Percentiles rank a stretch among this genome's conserved stretches.
These are phyloP conservation scores for Frankliniella intonsa DNA, from an alignment of 2,888 invertebrate species.

Conservation along the genomic window DNA sequence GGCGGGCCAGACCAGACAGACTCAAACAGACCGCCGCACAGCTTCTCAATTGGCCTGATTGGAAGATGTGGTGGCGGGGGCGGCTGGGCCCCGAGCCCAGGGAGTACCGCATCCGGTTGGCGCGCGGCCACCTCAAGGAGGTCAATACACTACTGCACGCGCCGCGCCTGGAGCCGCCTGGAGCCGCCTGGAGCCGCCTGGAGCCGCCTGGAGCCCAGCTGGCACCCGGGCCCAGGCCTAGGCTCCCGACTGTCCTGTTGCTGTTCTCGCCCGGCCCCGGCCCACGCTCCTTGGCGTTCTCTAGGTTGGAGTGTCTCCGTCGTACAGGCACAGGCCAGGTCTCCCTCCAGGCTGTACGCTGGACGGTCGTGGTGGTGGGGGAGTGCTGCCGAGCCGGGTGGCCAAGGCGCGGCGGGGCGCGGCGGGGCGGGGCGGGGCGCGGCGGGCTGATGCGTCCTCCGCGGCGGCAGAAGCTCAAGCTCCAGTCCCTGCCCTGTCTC, in stretches of 20 bases:
- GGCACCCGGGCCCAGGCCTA: no score
- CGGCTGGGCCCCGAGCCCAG: not conserved
- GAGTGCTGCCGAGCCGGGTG: not conserved
- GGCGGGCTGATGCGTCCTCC: not conserved
- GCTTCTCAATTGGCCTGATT: slow-evolving; percentile 17
- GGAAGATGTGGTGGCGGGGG: not conserved
- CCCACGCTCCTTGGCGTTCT: no score
- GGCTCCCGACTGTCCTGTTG: no score
- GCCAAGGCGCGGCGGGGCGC: not conserved
- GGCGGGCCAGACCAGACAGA: not conserved
- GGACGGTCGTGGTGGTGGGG: no score
- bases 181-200: no score
- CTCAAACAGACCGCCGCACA: not conserved
- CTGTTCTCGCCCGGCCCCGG: no score
- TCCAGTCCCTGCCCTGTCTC: not conserved
- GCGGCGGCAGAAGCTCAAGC: not conserved
- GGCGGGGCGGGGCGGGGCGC: not conserved
- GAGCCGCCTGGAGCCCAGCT: no score
- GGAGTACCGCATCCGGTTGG: not conserved
- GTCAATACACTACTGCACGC: no score
- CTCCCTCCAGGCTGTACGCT: no score
- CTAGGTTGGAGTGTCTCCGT: no score
- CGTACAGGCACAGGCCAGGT: no score
- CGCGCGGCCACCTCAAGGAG: not conserved
- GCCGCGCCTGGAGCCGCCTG: no score